A percentile compares a stretch with the other conserved stretches of the same genome.
Conservation (phyloP, 1,140 invertebrate genomes). For the Andricus grossulariae region DNA sequence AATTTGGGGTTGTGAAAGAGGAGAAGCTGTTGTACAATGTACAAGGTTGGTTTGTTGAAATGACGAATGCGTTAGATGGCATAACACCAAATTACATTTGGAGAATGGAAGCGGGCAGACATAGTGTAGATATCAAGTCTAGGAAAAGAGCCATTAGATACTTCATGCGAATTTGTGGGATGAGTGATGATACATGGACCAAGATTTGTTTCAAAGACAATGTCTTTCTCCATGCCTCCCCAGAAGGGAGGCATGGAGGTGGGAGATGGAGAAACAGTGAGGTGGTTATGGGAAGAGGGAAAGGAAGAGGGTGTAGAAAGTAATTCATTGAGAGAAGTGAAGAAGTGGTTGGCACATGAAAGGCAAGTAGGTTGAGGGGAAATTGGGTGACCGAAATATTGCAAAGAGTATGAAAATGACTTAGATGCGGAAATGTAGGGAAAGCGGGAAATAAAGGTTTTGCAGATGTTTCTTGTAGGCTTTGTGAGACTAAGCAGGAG, state of each 20-base stretch:
- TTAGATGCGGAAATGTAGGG: constrained; percentile 28
- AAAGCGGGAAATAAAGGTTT: no score
- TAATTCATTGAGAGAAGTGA: constrained; percentile 19
- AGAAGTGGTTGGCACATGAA: no score
- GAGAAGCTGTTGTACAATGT: not conserved
- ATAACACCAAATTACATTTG: no score
- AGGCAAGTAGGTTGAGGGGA: not conserved
- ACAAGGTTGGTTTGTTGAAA: not conserved
- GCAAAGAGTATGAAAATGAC: constrained; percentile 36
- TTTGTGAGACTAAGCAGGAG: no score
- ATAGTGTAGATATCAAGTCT: not conserved
- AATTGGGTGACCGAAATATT: constrained; percentile 32
- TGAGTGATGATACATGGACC: not conserved
- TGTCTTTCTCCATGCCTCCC: not conserved
- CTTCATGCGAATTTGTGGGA: constrained; percentile 3
- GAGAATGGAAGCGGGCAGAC: no score
- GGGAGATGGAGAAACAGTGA: no score
- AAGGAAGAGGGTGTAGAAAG: not conserved
- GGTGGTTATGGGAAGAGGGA: no score
- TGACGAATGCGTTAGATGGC: not conserved
- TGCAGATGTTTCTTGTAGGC: no score
- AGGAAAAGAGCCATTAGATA: constrained; percentile 26
- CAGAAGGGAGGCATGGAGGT: no score
- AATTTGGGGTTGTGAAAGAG: not conserved
- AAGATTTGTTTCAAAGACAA: constrained; percentile 28